Conservation (phyloP, 2,113 vertebrate genomes). For the Camelus bactrianus region DNA sequence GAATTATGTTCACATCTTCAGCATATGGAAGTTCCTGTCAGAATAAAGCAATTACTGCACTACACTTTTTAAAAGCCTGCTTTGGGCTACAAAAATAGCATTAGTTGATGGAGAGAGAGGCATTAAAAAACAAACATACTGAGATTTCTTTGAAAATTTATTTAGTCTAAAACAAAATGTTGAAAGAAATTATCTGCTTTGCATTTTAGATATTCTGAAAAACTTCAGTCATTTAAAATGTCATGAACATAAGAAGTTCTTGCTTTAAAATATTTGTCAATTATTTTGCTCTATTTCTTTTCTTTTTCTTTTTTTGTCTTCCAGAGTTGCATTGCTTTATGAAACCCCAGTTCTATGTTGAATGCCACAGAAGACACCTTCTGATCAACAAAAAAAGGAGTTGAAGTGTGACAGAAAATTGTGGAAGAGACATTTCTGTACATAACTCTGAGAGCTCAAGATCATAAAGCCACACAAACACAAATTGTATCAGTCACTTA, state of each 20-base stretch:
- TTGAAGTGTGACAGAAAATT: neutral
- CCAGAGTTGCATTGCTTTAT: neutral
- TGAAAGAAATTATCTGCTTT: constrained; percentile 72
- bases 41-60: constrained; percentile 54
- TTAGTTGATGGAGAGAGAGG: neutral
- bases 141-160: constrained; percentile 59
- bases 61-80: neutral
- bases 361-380: neutral
- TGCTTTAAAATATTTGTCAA: constrained; percentile 66
- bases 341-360: neutral
- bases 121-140: constrained; percentile 70
- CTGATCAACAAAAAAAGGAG: neutral
- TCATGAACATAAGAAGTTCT: constrained; percentile 51
- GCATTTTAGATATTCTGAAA: constrained; percentile 66
- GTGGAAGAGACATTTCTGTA: neutral
- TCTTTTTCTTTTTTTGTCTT: constrained; percentile 11
- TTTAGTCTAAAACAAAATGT: constrained; percentile 69
- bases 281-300: constrained; percentile 18
- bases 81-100: constrained; percentile 59
- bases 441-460: neutral
- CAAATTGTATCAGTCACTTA: neutral
- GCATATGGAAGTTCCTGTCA: constrained; percentile 43
- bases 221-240: constrained; percentile 61
- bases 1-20: neutral
- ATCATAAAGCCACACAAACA: neutral